Base-by-base conservation (phyloP, 2,888 invertebrate species). In the Drosophila borealis region DNA sequence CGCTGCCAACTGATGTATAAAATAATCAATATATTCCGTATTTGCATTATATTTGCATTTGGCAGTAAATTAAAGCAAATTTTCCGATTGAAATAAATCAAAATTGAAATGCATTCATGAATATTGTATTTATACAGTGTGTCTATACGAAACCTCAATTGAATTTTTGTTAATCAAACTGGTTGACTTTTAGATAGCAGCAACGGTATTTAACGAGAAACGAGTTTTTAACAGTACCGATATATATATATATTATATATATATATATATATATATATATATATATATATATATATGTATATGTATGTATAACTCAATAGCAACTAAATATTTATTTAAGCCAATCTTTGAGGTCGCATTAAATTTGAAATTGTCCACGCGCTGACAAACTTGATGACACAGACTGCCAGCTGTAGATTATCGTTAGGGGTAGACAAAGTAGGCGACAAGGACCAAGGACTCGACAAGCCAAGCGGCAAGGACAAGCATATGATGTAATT, bases 401-500 rank as follows among this genome's bases (percentile, higher is more conserved):
- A 71, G 67, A 57, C 42, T 59, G 10, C 65, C 53, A 57, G 48
- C 29, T 48, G 46, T 73, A 49, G 66, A 77, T 77, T 65, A 61
- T 57, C 55, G 29, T 46, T 37, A 14, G 41, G 70, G 45, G 39
- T n/a, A 14, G 36, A 51, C 36, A 63, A 33, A 14, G n/a, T 21
- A 19, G 34, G 9, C 39, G 36, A 34, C 48, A 70, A 60, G 53
- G 62, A 68, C 42, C 9, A 45, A 74, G 56, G 56, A 69, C 79
- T 49, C 14, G 50, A 21, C 25, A 41, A 73, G 37, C 41, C 56
- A 54, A 49, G 68, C 17, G 33, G n/a, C 60, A 62, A 64, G 76
- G 62, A 57, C 59, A 78, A 69, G n/a, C 53, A 39, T 53, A 49
- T 74, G 70, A 70, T 74, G 65, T 50, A 70, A 79, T 74, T 76